phyloP scores from a whole-genome alignment of 2,797 vertebrate genomes.

The Sparidentex hasta region DNA sequence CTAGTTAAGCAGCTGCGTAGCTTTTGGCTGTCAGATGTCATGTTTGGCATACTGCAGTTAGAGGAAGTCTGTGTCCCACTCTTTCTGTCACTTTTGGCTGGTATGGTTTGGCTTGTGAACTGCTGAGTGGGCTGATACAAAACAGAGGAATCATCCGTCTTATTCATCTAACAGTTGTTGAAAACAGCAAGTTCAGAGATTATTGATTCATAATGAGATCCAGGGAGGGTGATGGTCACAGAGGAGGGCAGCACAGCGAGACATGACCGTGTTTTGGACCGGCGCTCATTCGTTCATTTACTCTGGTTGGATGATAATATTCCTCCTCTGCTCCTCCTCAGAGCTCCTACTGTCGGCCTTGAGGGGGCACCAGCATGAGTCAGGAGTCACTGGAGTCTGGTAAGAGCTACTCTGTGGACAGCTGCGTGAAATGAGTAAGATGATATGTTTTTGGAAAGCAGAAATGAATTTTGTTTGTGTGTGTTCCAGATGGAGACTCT shows the following conservation, averaged over 20 bases:
- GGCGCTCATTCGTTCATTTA: constrained; percentile 23
- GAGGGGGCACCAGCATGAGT: constrained; percentile 84
- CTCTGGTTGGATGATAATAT: constrained; percentile 30
- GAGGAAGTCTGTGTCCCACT: constrained; percentile 9
- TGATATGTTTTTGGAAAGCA: constrained; percentile 37
- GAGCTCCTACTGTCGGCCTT: constrained; percentile 68
- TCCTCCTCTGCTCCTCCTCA: constrained; percentile 67
- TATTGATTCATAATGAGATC: not conserved
- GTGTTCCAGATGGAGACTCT: constrained; percentile 90
- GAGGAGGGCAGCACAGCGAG: not conserved
- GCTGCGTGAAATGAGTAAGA: constrained; percentile 41
- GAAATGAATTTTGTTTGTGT: constrained; percentile 18
- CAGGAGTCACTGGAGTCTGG: constrained; percentile 85
- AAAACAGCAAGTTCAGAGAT: not conserved
- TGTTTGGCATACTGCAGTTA: not conserved
- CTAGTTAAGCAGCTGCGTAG: not conserved
- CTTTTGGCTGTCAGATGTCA: not conserved
- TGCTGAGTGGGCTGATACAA: constrained; percentile 12
- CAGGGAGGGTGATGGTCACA: not conserved
- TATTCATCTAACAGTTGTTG: constrained; percentile 21
- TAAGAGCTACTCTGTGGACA: constrained; percentile 69
- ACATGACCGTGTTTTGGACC: constrained; percentile 21
- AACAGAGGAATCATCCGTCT: constrained; percentile 3
- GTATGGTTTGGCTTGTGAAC: constrained; percentile 21
- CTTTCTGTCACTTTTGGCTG: constrained; percentile 27